phyloP scores from a whole-genome alignment of 2,888 invertebrate species.

The Cephonodes hylas region DNA sequence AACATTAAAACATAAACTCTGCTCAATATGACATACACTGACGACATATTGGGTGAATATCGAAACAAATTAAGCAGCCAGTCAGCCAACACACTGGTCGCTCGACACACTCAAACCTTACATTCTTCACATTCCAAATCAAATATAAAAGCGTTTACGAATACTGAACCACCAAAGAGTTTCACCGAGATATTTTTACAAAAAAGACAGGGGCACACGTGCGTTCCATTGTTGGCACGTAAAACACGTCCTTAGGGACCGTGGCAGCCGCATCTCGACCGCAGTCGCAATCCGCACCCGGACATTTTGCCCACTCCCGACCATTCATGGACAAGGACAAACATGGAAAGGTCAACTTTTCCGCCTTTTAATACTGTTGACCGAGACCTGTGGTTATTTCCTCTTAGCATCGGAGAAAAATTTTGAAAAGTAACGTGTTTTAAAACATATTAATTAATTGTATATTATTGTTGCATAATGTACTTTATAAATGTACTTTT shows the following conservation, averaged over 20 bases:
- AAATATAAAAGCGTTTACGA: too few relatives aligned
- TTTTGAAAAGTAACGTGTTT: not conserved
- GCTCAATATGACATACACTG: too few relatives aligned
- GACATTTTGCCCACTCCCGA: not conserved
- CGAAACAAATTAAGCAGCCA: too few relatives aligned
- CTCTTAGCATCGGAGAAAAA: not conserved
- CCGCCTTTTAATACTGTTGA: constrained; percentile 1
- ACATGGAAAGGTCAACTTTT: constrained; percentile 1
- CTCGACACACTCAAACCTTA: too few relatives aligned
- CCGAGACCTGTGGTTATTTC: not conserved
- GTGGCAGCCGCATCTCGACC: not conserved
- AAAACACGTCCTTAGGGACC: not conserved
- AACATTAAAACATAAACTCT: too few relatives aligned
- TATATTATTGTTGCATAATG: too few relatives aligned
- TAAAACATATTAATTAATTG: too few relatives aligned
- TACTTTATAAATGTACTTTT: too few relatives aligned
- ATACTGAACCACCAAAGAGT: not conserved
- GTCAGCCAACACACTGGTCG: too few relatives aligned
- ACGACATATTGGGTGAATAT: too few relatives aligned
- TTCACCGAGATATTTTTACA: not conserved
- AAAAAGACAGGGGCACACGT: not conserved
- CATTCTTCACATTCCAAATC: too few relatives aligned
- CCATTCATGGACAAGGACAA: not conserved
- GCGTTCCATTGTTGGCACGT: not conserved
- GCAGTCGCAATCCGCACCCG: constrained; percentile 5